Percentiles rank a stretch among this genome's conserved stretches.
Evolutionary conservation across 2,113 vertebrate species (phyloP).

Genomic region (Crotalus horridus): DNA sequence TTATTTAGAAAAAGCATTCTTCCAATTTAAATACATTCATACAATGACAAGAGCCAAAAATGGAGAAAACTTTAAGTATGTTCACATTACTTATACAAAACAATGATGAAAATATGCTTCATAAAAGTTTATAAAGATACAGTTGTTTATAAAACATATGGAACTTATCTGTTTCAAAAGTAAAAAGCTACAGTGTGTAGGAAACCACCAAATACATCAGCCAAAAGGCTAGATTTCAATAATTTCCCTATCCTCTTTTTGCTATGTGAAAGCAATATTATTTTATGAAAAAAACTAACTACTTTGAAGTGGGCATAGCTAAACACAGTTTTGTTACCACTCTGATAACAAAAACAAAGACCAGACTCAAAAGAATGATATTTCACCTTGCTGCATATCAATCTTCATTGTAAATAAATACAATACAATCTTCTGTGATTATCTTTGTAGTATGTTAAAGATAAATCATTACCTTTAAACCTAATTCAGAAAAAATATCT

Average conservation of each 20-base stretch:
- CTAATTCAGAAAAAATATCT: neutral
- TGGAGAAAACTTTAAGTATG: neutral
- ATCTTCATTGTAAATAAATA: neutral
- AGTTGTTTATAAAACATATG: neutral
- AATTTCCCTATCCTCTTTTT: neutral
- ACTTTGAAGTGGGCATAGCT: neutral
- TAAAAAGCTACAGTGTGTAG: neutral
- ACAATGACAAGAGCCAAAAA: neutral
- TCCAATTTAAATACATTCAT: neutral
- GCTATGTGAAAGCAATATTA: neutral
- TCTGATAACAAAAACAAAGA: neutral
- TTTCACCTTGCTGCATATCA: neutral
- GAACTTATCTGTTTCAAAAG: neutral
- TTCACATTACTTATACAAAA: neutral
- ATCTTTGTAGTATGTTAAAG: neutral
- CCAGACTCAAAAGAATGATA: neutral
- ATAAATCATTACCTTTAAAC: neutral
- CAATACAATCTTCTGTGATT: neutral
- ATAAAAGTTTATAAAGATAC: neutral
- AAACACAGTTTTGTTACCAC: neutral
- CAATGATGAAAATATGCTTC: neutral
- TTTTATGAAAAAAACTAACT: neutral
- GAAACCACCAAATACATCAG: neutral
- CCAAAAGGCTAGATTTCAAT: neutral
- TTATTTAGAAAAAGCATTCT: neutral